A percentile compares a stretch with the other conserved stretches of the same genome.
Conservation (phyloP, 2,888 invertebrate genomes). For the Lasioglossum villosulum region DNA sequence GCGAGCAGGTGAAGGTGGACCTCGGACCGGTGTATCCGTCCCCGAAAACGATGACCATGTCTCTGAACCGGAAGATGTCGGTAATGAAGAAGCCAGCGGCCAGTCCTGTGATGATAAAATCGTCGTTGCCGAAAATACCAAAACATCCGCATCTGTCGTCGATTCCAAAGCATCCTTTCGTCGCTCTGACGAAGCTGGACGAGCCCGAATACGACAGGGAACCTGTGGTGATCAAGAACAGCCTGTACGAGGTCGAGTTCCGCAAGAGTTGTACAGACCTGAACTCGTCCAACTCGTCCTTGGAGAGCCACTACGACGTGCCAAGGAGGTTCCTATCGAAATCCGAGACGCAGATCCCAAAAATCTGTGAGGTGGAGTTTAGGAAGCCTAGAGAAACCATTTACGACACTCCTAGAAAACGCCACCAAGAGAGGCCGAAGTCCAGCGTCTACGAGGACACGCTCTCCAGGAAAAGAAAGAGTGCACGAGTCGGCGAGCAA, state of each 20-base stretch:
- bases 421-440: slow-evolving; percentile 53
- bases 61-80: slow-evolving; percentile 33
- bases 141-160: slow-evolving; percentile 48
- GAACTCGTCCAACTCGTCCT: not conserved
- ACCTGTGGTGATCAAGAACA: slow-evolving; percentile 38
- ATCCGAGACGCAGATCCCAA: slow-evolving; percentile 62
- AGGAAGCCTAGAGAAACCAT: slow-evolving; percentile 6
- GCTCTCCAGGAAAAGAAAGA: slow-evolving; percentile 63
- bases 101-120: not conserved
- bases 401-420: slow-evolving; percentile 68
- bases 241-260: slow-evolving; percentile 63
- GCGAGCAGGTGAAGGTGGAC: slow-evolving; percentile 67
- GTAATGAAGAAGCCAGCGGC: not conserved
- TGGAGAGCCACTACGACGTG: slow-evolving; percentile 62
- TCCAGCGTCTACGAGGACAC: slow-evolving; percentile 72
- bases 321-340: slow-evolving; percentile 65
- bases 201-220: not conserved
- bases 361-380: not conserved
- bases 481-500: slow-evolving; percentile 1
- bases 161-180: slow-evolving; percentile 69
- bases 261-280: slow-evolving; percentile 40
- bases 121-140: not conserved
- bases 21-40: slow-evolving; percentile 65
- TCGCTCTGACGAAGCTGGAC: slow-evolving; percentile 56
- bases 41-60: slow-evolving; percentile 27